Percentiles rank a stretch among this genome's conserved stretches.
These are phyloP conservation scores for Bugula neritina DNA, from an alignment of 2,888 invertebrate genomes.

Conservation along the genomic window DNA sequence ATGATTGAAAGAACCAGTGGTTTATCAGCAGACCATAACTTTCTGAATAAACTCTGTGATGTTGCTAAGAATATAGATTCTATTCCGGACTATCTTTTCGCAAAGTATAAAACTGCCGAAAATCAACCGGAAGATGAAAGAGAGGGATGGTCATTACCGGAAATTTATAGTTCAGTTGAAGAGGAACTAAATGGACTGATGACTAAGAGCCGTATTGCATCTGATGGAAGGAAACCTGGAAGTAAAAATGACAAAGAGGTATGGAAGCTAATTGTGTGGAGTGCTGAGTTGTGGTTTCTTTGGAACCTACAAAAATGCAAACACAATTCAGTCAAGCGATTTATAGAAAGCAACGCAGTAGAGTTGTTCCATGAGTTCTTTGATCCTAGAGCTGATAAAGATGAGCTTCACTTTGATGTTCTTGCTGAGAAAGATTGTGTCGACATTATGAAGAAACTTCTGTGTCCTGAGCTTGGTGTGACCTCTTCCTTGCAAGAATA, in stretches of 20 bases:
- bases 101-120: not conserved
- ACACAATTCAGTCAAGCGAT: not conserved
- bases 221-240: no score
- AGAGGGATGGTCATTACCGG: not conserved
- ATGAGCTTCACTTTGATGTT: not conserved
- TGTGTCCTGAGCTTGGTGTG: not conserved
- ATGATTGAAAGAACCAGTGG: not conserved
- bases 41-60: not conserved
- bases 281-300: not conserved
- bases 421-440: not conserved
- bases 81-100: not conserved
- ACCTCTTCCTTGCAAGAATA: not conserved
- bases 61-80: not conserved
- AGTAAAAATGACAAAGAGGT: not conserved
- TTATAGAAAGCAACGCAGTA: not conserved
- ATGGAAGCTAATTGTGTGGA: not conserved
- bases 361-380: not conserved
- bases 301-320: not conserved
- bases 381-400: not conserved
- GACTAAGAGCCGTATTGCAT: no score
- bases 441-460: not conserved
- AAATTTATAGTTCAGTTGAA: not conserved
- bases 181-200: not conserved
- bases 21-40: not conserved
- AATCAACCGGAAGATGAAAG: not conserved